These are phyloP conservation scores for Coluber constrictor DNA, from an alignment of 2,797 vertebrate genomes.

Conservation along the genomic window DNA sequence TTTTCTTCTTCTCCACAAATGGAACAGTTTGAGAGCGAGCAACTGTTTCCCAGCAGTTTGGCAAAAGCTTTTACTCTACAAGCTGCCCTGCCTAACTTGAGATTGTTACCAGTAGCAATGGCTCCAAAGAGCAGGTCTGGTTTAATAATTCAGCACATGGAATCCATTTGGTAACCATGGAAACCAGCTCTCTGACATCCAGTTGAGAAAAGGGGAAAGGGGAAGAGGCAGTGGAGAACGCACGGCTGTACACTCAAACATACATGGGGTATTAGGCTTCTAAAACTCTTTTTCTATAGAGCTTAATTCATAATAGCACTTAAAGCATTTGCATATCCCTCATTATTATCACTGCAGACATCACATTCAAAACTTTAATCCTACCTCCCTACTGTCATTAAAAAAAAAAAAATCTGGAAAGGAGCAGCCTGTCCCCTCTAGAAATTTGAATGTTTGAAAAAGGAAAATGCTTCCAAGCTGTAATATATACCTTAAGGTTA, in stretches of 20 bases:
- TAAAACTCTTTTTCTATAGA: conserved; percentile 5
- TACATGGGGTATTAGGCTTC: neutral
- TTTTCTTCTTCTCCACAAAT: neutral
- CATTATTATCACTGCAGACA: neutral
- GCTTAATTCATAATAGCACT: neutral
- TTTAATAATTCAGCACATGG: conserved; percentile 70
- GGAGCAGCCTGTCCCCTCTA: neutral
- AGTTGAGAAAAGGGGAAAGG: conserved; percentile 53
- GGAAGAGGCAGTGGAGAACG: conserved; percentile 13
- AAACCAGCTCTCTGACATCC: conserved; percentile 65
- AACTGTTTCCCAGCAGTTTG: neutral
- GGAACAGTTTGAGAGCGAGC: neutral
- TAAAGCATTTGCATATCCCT: neutral
- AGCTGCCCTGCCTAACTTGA: conserved; percentile 23
- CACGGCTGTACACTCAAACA: neutral
- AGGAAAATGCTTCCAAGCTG: neutral
- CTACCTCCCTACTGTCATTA: neutral
- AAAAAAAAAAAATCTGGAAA: neutral
- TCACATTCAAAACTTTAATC: neutral
- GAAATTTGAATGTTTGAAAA: neutral
- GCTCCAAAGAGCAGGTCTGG: conserved; percentile 63
- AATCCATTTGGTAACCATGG: conserved; percentile 69
- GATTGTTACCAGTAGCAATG: conserved; percentile 46
- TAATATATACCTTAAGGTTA: neutral
- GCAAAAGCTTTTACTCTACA: conserved; percentile 11